phyloP scores from a whole-genome alignment of 2,797 vertebrate genomes.

The Avahi laniger region DNA sequence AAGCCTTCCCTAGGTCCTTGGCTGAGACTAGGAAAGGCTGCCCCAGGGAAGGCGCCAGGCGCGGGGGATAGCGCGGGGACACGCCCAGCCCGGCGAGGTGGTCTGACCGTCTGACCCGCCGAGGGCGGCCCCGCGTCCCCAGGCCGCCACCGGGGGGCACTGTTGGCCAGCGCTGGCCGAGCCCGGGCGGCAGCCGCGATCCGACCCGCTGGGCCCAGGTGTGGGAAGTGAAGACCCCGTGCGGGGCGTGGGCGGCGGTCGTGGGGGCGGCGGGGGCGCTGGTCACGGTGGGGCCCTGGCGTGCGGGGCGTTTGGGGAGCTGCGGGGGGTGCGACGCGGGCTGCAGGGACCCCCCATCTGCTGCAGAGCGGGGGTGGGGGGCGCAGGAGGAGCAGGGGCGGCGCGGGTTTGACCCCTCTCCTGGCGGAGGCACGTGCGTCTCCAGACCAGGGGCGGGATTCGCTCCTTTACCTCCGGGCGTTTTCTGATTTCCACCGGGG shows the following conservation, averaged over 20 bases:
- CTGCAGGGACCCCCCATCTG: background rate
- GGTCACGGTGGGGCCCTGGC: background rate
- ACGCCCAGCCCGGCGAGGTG: rapidly evolving
- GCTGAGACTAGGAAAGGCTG: background rate
- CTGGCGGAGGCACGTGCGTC: no score
- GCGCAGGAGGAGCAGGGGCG: no score
- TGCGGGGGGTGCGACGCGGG: no score
- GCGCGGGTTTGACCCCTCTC: no score
- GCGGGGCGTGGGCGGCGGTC: rapidly evolving
- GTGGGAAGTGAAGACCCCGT: background rate
- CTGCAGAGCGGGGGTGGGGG: no score
- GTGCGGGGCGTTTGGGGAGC: background rate
- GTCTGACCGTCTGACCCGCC: rapidly evolving
- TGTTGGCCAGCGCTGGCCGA: constrained; percentile 51
- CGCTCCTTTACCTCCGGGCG: background rate
- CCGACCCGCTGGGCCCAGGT: rapidly evolving
- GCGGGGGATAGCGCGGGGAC: background rate
- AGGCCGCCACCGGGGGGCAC: constrained; percentile 54
- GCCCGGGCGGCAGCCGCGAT: no score
- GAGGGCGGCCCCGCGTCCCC: rapidly evolving
- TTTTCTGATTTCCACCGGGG: background rate
- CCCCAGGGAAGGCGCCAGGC: rapidly evolving
- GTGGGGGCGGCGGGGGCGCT: background rate
- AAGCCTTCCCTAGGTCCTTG: background rate
- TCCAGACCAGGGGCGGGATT: no score